Evolutionary conservation across 1,140 invertebrate species (phyloP).

Genomic region (Lanistes nyassanus): DNA sequence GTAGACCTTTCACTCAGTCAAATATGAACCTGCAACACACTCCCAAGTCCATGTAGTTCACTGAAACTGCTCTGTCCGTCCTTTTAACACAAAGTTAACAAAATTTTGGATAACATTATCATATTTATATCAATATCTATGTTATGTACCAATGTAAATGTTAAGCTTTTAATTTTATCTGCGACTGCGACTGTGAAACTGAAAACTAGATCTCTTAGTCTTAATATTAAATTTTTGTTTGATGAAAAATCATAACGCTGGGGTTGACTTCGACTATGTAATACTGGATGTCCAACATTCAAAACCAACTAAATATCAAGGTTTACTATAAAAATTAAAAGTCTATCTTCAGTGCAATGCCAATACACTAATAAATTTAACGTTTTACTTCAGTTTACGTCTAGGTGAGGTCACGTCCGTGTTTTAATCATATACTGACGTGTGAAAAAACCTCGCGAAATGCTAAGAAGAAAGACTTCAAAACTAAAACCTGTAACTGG

Average conservation of each 20-base stretch:
- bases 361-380: background rate
- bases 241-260: background rate
- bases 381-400: background rate
- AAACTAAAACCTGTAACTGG: background rate
- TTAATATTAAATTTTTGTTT: no score
- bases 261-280: background rate
- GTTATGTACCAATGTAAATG: no score
- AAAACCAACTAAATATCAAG: background rate
- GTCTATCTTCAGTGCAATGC: background rate
- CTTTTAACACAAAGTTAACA: no score
- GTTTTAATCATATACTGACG: background rate
- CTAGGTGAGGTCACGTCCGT: background rate
- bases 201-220: no score
- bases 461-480: background rate
- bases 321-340: background rate
- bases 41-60: no score
- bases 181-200: no score
- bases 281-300: background rate
- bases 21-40: no score
- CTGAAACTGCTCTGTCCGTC: no score
- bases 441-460: background rate
- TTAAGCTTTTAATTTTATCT: no score
- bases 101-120: no score
- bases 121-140: no score
- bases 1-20: no score